A percentile compares a stretch with the other conserved stretches of the same genome.
Evolutionary conservation across 2,113 vertebrate species (phyloP).

Genomic region (Apus apus): DNA sequence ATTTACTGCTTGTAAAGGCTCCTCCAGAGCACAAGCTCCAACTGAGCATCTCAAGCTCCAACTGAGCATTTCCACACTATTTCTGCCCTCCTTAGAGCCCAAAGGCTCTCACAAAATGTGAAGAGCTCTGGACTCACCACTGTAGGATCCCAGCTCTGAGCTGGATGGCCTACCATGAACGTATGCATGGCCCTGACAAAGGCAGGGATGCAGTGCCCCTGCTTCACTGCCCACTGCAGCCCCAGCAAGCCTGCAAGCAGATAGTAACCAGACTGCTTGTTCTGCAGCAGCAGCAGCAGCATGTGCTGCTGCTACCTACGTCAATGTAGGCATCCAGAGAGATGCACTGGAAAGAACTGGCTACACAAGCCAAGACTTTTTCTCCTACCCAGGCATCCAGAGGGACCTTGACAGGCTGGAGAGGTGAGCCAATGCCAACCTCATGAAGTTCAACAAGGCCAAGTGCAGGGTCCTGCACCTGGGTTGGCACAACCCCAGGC

Average conservation of each 20-base stretch:
- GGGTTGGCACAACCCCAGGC: too few species aligned
- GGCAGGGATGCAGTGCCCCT: not conserved
- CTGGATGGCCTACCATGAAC: too few species aligned
- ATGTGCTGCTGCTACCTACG: constrained; percentile 9
- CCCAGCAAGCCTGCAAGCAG: not conserved
- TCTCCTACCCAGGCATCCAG: not conserved
- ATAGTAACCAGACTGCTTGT: not conserved
- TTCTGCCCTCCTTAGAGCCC: fast-evolving
- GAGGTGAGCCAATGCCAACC: too few species aligned
- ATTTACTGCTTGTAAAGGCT: not conserved
- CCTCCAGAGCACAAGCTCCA: not conserved
- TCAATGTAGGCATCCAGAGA: not conserved
- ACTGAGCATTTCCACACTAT: not conserved
- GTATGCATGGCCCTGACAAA: fast-evolving
- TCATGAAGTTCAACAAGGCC: too few species aligned
- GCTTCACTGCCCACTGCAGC: fast-evolving
- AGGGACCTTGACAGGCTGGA: too few species aligned
- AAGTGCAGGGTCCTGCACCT: too few species aligned
- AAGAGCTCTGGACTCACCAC: not conserved
- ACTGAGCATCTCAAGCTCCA: not conserved
- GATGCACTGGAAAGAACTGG: not conserved
- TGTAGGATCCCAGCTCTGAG: not conserved
- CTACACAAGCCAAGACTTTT: constrained; percentile 17
- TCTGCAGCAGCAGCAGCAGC: not conserved
- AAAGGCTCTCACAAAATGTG: fast-evolving